phyloP scores from a whole-genome alignment of 2,113 vertebrate species.

The Micronycteris hirsuta region DNA sequence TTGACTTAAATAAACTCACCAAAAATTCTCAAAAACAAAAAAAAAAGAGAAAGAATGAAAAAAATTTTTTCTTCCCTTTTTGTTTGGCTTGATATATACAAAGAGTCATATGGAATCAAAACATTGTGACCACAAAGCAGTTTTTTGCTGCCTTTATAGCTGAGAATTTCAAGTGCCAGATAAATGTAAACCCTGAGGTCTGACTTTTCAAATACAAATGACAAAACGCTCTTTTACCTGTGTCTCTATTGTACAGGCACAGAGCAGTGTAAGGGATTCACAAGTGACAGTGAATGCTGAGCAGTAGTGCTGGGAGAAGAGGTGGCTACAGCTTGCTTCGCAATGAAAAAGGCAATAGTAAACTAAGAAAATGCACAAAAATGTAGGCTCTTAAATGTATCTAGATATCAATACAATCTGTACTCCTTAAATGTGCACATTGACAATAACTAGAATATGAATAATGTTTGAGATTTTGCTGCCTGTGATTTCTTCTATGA shows the following conservation, averaged over 20 bases:
- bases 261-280: background rate
- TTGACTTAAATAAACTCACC: no score
- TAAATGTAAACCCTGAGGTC: background rate
- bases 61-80: background rate
- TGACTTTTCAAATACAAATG: background rate
- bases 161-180: background rate
- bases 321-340: no score
- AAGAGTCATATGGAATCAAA: background rate
- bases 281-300: background rate
- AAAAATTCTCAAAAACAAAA: no score
- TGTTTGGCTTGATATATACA: background rate
- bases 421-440: background rate
- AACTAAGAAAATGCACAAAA: background rate
- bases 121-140: background rate
- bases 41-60: no score
- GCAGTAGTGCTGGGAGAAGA: no score
- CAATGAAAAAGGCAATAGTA: background rate
- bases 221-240: background rate
- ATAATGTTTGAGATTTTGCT: no score
- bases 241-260: background rate
- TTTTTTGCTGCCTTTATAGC: background rate
- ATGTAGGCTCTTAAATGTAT: background rate
- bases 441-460: no score
- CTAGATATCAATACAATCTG: background rate
- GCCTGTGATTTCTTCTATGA: no score